Percentiles rank a stretch among this genome's conserved stretches.
Evolutionary conservation across 2,797 vertebrate species (phyloP).

Genomic region (Euthynnus affinis): DNA sequence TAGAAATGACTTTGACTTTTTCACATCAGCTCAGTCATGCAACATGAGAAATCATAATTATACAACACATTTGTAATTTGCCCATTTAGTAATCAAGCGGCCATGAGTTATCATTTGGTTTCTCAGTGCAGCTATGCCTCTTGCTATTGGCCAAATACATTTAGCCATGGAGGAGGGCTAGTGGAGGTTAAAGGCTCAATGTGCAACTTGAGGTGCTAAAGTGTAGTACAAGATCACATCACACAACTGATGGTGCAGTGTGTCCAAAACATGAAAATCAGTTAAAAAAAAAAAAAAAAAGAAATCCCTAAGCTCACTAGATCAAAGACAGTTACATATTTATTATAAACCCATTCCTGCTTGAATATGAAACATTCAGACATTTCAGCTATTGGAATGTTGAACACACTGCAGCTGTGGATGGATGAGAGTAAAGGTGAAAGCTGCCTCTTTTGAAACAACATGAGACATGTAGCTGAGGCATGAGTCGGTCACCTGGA

Average conservation of each 20-base stretch:
- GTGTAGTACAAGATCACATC: too few relatives aligned
- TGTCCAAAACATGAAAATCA: not conserved
- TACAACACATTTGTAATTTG: too few relatives aligned
- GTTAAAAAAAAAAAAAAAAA: too few relatives aligned
- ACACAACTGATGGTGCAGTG: too few relatives aligned
- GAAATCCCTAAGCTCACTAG: not conserved
- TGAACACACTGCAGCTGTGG: not conserved
- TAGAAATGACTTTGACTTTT: too few relatives aligned
- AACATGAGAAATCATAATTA: too few relatives aligned
- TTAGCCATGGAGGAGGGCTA: not conserved
- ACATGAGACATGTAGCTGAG: not conserved
- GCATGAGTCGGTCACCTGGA: conserved; percentile 19
- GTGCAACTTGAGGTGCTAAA: too few relatives aligned
- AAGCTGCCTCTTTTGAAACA: conserved; percentile 1
- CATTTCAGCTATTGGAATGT: not conserved
- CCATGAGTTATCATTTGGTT: too few relatives aligned
- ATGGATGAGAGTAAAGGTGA: not conserved
- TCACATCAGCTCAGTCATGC: too few relatives aligned
- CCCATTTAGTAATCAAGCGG: too few relatives aligned
- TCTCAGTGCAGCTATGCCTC: not conserved
- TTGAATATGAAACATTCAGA: not conserved
- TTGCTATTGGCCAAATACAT: not conserved
- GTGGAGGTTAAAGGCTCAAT: not conserved
- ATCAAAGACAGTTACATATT: not conserved
- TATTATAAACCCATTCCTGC: not conserved